Evolutionary conservation across 2,888 invertebrate genomes (phyloP).

Genomic region (Margaritifera margaritifera): DNA sequence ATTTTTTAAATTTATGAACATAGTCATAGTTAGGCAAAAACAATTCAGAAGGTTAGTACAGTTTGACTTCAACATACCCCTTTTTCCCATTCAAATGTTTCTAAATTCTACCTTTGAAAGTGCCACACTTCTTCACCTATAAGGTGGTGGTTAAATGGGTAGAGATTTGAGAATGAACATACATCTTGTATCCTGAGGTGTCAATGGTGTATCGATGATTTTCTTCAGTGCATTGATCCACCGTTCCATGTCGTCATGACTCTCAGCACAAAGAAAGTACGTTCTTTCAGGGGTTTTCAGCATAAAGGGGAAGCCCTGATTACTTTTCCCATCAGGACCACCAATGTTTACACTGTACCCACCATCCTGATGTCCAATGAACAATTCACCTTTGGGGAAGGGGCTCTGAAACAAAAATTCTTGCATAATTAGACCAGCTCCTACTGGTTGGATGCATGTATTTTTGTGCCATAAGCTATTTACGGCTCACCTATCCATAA

Average conservation of each 20-base stretch:
- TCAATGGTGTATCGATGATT: conserved; percentile 83
- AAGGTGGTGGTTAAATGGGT: no score
- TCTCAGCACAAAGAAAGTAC: conserved; percentile 86
- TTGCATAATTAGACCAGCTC: no score
- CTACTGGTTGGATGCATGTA: no score
- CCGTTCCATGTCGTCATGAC: conserved; percentile 83
- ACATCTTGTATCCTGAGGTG: conserved; percentile 81
- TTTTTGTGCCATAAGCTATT: no score
- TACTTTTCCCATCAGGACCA: conserved; percentile 78
- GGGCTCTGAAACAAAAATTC: conserved; percentile 79
- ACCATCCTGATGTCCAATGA: conserved; percentile 85
- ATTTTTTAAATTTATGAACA: no score
- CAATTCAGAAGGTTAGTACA: no score
- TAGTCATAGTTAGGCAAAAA: no score
- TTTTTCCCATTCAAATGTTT: no score
- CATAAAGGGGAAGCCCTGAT: conserved; percentile 88
- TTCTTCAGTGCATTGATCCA: conserved; percentile 86
- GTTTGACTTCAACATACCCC: no score
- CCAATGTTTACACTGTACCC: conserved; percentile 84
- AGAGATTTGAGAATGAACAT: conserved; percentile 19
- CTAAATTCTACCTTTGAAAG: no score
- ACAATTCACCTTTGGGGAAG: conserved; percentile 92
- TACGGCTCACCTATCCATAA: no score
- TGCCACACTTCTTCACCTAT: no score
- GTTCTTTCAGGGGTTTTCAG: conserved; percentile 87